These are phyloP conservation scores for Emydura subglobosa DNA, from an alignment of 2,113 vertebrate species.

Conservation along the genomic window DNA sequence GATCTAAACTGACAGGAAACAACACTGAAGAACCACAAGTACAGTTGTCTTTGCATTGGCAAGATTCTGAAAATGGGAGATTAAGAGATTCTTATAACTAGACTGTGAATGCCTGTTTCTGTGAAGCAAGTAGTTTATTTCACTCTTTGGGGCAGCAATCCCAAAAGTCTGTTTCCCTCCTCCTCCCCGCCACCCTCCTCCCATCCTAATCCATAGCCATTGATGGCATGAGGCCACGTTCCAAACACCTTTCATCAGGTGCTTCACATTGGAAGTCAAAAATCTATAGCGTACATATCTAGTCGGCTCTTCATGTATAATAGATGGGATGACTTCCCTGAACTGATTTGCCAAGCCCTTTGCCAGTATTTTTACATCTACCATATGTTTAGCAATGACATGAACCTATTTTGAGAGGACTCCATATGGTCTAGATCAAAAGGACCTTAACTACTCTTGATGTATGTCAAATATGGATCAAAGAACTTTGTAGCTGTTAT, in stretches of 20 bases:
- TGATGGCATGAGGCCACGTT: not conserved
- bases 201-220: not conserved
- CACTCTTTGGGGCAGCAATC: not conserved
- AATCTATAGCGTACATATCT: not conserved
- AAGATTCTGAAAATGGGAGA: not conserved
- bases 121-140: not conserved
- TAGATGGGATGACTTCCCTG: slow-evolving; percentile 27
- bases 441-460: not conserved
- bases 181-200: not conserved
- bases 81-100: not conserved
- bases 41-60: not conserved
- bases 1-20: not conserved
- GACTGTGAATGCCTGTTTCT: not conserved
- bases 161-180: not conserved
- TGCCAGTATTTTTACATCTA: slow-evolving; percentile 33
- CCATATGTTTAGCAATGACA: slow-evolving; percentile 18
- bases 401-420: not conserved
- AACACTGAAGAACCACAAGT: not conserved
- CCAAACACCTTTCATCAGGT: not conserved
- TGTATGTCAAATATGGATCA: not conserved
- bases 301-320: slow-evolving; percentile 16
- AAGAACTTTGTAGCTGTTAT: not conserved
- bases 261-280: slow-evolving; percentile 40
- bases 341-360: not conserved
- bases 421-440: slow-evolving; percentile 4